Percentiles rank a stretch among this genome's conserved stretches.
These are phyloP conservation scores for Hucho hucho DNA, from an alignment of 2,113 vertebrate genomes.

Conservation along the genomic window DNA sequence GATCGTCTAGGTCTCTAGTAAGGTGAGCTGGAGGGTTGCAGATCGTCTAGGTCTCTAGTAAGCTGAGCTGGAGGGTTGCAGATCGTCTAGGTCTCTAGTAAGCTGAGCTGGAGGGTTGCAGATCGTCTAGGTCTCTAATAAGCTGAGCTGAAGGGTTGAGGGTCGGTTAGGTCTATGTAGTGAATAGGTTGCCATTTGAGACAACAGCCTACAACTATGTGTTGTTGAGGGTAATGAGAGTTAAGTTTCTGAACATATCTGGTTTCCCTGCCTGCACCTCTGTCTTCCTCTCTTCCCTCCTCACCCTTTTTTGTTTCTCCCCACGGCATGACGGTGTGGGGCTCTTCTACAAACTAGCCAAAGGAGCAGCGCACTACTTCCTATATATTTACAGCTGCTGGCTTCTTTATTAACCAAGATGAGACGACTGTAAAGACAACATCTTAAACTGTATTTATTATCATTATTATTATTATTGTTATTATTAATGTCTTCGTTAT, in stretches of 20 bases:
- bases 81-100: no score
- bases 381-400: no score
- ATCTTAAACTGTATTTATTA: no score
- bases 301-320: not conserved
- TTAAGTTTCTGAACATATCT: slow-evolving; percentile 48
- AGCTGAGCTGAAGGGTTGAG: not conserved
- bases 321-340: no score
- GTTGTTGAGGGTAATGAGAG: slow-evolving; percentile 37
- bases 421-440: no score
- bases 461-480: no score
- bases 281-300: slow-evolving; percentile 9
- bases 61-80: no score
- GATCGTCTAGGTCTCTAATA: no score
- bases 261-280: slow-evolving; percentile 31
- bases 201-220: slow-evolving; percentile 8
- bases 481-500: no score
- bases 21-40: not conserved
- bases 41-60: not conserved
- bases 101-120: slow-evolving; percentile 5
- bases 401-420: no score
- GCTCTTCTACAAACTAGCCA: slow-evolving; percentile 9
- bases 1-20: no score
- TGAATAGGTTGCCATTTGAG: no score
- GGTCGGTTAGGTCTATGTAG: not conserved
- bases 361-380: slow-evolving; percentile 4